These are phyloP conservation scores for Gymnosoma rotundatum DNA, from an alignment of 2,888 invertebrate species.

Conservation along the genomic window DNA sequence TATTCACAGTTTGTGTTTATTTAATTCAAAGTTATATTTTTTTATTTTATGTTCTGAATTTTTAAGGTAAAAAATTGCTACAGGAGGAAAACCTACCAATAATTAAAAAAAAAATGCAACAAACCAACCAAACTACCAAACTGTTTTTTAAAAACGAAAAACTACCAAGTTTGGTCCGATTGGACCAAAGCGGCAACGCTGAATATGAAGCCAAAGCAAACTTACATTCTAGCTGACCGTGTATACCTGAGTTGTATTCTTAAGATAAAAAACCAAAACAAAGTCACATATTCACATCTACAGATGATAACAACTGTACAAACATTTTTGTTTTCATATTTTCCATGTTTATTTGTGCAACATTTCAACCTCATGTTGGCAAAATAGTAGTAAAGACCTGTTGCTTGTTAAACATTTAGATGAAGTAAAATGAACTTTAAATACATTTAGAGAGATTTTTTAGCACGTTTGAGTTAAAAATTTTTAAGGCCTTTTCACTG, in stretches of 20 bases:
- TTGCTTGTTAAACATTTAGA: slow-evolving; percentile 24
- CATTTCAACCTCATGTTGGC: background rate
- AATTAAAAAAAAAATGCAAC: no score
- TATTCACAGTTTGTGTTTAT: no score
- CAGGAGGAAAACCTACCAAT: no score
- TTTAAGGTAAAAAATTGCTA: no score
- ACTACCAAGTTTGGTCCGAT: no score
- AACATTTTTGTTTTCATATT: background rate
- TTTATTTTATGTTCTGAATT: no score
- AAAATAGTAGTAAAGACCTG: background rate
- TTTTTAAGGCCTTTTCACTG: background rate
- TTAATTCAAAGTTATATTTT: no score
- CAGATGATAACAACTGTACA: background rate
- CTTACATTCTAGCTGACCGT: no score
- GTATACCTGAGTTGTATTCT: background rate
- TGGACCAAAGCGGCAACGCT: no score
- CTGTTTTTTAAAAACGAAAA: no score
- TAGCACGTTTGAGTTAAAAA: background rate
- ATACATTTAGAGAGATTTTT: slow-evolving; percentile 31
- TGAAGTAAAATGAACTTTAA: slow-evolving; percentile 45
- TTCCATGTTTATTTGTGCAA: no score
- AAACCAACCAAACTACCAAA: no score
- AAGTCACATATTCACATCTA: background rate
- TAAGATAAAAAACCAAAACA: background rate
- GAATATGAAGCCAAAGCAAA: background rate